Percentiles rank a stretch among this genome's conserved stretches.
phyloP scores from a whole-genome alignment of 2,888 invertebrate genomes.

The Standfussiana lucernea region DNA sequence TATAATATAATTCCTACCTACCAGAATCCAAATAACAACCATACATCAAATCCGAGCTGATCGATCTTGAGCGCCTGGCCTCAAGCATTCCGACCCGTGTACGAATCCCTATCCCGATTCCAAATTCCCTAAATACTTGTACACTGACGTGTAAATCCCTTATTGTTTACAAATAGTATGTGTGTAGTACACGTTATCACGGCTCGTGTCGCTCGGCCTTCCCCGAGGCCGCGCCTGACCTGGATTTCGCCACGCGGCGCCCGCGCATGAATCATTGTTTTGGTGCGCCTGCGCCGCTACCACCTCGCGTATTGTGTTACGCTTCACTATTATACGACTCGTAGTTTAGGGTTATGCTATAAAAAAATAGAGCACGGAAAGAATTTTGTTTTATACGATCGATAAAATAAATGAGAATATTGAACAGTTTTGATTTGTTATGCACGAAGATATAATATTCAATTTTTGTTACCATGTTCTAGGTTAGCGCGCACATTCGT shows the following conservation, averaged over 20 bases:
- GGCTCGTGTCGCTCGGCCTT: slow-evolving; percentile 77
- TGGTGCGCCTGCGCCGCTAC: slow-evolving; percentile 70
- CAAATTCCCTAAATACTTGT: slow-evolving; percentile 37
- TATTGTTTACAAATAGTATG: slow-evolving; percentile 68
- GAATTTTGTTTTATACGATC: slow-evolving; percentile 56
- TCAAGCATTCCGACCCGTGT: slow-evolving; percentile 34
- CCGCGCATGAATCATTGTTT: slow-evolving; percentile 83
- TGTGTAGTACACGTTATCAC: slow-evolving; percentile 63
- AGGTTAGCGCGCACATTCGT: slow-evolving; percentile 52
- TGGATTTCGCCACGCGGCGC: slow-evolving; percentile 80
- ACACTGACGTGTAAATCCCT: slow-evolving; percentile 45
- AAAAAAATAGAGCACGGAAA: slow-evolving; percentile 57
- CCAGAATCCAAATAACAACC: slow-evolving; percentile 16
- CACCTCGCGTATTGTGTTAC: slow-evolving; percentile 68
- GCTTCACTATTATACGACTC: slow-evolving; percentile 55
- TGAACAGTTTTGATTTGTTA: slow-evolving; percentile 52
- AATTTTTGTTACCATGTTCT: slow-evolving; percentile 53
- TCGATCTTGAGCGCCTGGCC: slow-evolving; percentile 25
- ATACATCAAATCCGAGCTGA: slow-evolving; percentile 41
- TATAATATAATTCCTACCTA: neutral
- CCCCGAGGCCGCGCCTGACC: slow-evolving; percentile 84
- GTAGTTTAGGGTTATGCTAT: slow-evolving; percentile 58
- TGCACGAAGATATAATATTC: slow-evolving; percentile 27
- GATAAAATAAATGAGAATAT: slow-evolving; percentile 59
- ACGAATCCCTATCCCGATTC: slow-evolving; percentile 32